phyloP scores from a whole-genome alignment of 64 coral and sea anemone species.

The Stylophora pistillata region DNA sequence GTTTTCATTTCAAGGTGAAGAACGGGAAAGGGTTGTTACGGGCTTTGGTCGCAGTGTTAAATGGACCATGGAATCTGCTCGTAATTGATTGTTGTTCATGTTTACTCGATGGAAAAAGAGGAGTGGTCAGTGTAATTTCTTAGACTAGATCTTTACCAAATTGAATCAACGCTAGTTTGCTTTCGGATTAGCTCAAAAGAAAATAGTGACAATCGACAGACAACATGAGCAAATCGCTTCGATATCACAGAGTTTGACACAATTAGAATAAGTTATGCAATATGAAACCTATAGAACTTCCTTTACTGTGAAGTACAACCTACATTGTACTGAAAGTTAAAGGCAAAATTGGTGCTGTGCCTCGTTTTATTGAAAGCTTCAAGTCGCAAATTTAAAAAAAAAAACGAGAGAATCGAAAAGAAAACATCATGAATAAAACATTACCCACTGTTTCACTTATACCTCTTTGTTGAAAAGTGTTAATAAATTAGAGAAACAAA shows the following conservation, averaged over 20 bases:
- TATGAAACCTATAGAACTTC: not conserved
- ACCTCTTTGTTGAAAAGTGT: conserved; percentile 43
- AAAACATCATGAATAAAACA: conserved; percentile 53
- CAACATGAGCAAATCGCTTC: not conserved
- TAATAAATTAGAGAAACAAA: conserved; percentile 37
- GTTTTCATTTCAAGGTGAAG: not conserved
- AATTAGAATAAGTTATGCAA: not conserved
- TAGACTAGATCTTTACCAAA: conserved; percentile 65
- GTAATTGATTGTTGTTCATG: conserved; percentile 74
- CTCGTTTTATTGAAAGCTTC: not conserved
- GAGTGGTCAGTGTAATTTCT: conserved; percentile 61
- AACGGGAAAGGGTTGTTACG: not conserved
- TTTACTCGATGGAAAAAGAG: conserved; percentile 71
- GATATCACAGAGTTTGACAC: not conserved
- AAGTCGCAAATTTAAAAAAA: not conserved
- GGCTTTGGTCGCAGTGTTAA: not conserved
- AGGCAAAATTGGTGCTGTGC: not conserved
- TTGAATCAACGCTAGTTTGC: conserved; percentile 78
- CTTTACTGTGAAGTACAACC: not conserved
- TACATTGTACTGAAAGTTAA: not conserved
- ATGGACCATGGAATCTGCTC: not conserved
- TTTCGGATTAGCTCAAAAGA: conserved; percentile 44
- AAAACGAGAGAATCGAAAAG: not conserved
- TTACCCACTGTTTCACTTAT: conserved; percentile 12
- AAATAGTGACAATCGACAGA: conserved; percentile 5